A percentile compares a stretch with the other conserved stretches of the same genome.
phyloP scores from a whole-genome alignment of 2,797 vertebrate genomes.

The Acestrorhynchus altus region DNA sequence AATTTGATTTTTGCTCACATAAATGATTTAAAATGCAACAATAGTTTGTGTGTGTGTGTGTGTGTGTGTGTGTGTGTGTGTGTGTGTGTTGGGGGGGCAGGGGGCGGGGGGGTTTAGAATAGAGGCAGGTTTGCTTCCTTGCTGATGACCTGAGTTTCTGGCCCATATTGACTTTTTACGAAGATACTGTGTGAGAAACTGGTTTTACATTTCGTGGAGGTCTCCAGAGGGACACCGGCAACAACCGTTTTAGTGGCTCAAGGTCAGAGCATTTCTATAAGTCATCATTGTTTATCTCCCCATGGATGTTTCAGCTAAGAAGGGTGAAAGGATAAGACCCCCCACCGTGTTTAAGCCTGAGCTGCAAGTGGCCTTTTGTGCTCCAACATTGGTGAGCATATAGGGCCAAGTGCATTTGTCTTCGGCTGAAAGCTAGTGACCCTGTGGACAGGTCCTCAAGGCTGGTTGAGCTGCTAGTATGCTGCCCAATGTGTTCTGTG shows the following conservation, averaged over 20 bases:
- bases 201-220: conserved; percentile 29
- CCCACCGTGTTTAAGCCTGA: conserved; percentile 14
- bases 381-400: conserved; percentile 29
- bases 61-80: conserved; percentile 17
- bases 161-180: not conserved
- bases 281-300: conserved; percentile 63
- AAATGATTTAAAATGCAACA: conserved; percentile 40
- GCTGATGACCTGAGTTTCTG: not conserved
- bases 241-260: conserved; percentile 63
- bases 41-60: conserved; percentile 10
- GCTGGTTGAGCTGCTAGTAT: conserved; percentile 29
- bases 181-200: conserved; percentile 11
- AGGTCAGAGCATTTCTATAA: conserved; percentile 68
- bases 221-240: conserved; percentile 46
- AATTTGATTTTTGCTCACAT: conserved; percentile 42
- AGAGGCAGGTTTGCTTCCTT: not conserved
- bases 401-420: conserved; percentile 57
- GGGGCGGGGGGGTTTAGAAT: too few relatives aligned
- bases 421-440: conserved; percentile 56
- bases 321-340: conserved; percentile 24
- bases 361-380: conserved; percentile 21
- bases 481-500: conserved; percentile 25
- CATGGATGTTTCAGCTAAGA: conserved; percentile 26
- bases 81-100: not conserved
- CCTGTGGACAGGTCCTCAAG: conserved; percentile 38